Evolutionary conservation across 2,797 vertebrate species (phyloP).

Genomic region (Enteromius mattozi): DNA sequence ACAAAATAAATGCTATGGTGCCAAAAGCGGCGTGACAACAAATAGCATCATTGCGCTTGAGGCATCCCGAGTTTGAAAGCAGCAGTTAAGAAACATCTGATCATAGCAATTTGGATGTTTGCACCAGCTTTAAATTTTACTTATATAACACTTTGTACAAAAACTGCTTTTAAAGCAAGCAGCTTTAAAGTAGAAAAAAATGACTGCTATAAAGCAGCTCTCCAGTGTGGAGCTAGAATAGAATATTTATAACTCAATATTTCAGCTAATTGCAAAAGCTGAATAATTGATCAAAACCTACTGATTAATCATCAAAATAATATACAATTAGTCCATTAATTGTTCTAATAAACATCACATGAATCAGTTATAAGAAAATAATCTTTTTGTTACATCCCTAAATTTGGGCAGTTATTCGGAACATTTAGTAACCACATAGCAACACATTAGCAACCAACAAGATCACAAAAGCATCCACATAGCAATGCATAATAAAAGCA

Average conservation of each 20-base stretch:
- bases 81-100: too few relatives aligned
- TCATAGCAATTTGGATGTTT: too few relatives aligned
- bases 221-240: not conserved
- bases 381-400: not conserved
- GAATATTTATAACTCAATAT: not conserved
- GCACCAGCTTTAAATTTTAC: too few relatives aligned
- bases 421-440: not conserved
- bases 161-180: too few relatives aligned
- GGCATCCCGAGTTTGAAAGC: too few relatives aligned
- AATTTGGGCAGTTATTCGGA: not conserved
- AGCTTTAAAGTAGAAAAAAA: too few relatives aligned
- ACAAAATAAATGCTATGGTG: too few relatives aligned
- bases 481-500: not conserved
- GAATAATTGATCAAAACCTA: not conserved
- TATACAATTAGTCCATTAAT: not conserved
- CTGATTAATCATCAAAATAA: not conserved
- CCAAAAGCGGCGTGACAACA: too few relatives aligned
- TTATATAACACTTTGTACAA: too few relatives aligned
- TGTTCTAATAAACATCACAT: not conserved
- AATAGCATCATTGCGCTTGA: too few relatives aligned
- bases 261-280: not conserved
- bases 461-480: not conserved
- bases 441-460: not conserved
- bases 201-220: not conserved
- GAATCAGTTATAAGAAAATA: not conserved